Evolutionary conservation across 2,113 vertebrate species (phyloP).

Genomic region (Isurus oxyrinchus): DNA sequence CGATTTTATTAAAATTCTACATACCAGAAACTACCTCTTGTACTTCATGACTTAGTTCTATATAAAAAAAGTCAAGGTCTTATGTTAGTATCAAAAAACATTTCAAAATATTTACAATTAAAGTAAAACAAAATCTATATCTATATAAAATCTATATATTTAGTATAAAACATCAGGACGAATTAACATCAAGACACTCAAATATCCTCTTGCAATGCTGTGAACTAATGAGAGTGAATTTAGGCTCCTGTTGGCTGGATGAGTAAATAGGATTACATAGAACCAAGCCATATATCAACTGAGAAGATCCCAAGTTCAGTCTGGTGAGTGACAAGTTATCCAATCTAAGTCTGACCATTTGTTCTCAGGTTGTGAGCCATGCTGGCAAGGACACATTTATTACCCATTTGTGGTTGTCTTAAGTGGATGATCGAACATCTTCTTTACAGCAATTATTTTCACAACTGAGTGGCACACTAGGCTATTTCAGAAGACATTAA

Average conservation of each 20-base stretch:
- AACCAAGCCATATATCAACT: neutral
- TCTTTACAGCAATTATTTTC: neutral
- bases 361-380: neutral
- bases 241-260: neutral
- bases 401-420: neutral
- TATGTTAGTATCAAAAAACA: neutral
- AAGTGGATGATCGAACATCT: neutral
- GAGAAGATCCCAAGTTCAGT: neutral
- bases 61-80: conserved; percentile 46
- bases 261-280: neutral
- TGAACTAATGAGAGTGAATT: neutral
- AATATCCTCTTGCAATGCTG: neutral
- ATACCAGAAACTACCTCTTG: conserved; percentile 70
- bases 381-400: neutral
- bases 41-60: conserved; percentile 69
- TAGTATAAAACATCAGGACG: neutral
- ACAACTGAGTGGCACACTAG: neutral
- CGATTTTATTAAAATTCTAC: conserved; percentile 39
- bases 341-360: neutral
- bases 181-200: neutral
- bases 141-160: neutral
- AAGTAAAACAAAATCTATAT: neutral
- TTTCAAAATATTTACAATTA: neutral
- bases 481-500: neutral
- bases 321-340: neutral